Base-by-base conservation (phyloP, 2,888 invertebrate genomes). In the Eugnorisma glareosa region DNA sequence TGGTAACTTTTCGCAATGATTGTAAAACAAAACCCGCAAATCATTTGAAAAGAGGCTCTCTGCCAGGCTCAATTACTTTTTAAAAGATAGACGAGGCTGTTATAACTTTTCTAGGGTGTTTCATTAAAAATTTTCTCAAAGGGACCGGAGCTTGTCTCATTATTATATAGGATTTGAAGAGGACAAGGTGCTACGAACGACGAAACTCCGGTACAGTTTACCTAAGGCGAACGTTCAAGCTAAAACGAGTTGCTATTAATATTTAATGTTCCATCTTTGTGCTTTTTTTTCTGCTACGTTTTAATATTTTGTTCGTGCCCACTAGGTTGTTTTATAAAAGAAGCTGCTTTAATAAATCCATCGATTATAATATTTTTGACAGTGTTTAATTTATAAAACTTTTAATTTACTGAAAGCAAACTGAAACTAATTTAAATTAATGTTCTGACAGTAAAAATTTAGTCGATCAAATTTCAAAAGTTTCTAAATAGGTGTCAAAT, bases 71-170 rank as follows among this genome's bases (percentile, higher is more conserved):
- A 94, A 94, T 94, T 94, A 94, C 92, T 91, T 92, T 93, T 92
- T 92, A 92, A 93, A 88, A 94, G 93, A 92, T 92, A 91, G 91
- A 90, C 89, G 90, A 88, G 86, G 91, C 92, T 92, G 94, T 93
- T 93, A 93, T 92, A 93, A 94, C 93, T 91, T 93, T 93, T 93
- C 92, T 92, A 92, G 90, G 93, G 92, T 90, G 93, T 94, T 95
- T 95, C 94, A 94, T 94, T 94, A 93, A 94, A 94, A 94, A 92
- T 90, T 92, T 93, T 90, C 91, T 92, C 92, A 93, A 94, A 94
- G 94, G 91, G 90, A 90, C 90, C 88, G 89, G 87, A 90, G 93
- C 92, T 93, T 92, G 94, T 94, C 93, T 94, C 94, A 93, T 95
- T 94, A 94, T 94, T 94, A 92, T 91, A 93, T 93, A 92, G 92